Conservation (phyloP, 1,140 invertebrate genomes). For the Meloidogyne chitwoodi region DNA sequence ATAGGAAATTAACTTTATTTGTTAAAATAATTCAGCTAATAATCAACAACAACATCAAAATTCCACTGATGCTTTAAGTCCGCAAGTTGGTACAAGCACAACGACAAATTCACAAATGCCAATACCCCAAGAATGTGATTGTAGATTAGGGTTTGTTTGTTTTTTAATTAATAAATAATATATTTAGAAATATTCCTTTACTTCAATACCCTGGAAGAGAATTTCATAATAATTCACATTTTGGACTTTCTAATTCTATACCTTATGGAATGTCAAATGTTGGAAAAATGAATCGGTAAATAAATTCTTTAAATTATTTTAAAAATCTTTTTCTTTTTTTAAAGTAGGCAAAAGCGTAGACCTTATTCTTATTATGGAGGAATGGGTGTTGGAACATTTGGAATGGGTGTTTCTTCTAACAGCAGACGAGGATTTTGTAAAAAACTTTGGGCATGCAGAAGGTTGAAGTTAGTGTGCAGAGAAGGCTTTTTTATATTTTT, state of each 20-base stretch:
- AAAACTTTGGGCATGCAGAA: neutral
- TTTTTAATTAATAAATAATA: constrained; percentile 10
- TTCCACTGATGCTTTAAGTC: neutral
- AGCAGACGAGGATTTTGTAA: neutral
- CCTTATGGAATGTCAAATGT: neutral
- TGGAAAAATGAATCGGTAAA: constrained; percentile 7
- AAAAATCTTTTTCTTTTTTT: neutral
- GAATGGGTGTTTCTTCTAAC: neutral
- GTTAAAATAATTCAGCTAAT: neutral
- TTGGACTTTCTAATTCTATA: neutral
- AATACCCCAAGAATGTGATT: constrained; percentile 34
- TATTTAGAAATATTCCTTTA: constrained; percentile 7
- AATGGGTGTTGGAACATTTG: constrained; percentile 15
- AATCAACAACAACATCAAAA: neutral
- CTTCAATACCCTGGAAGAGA: neutral
- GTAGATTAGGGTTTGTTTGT: constrained; percentile 7
- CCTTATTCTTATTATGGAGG: constrained; percentile 20
- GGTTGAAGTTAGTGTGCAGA: neutral
- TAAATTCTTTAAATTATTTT: neutral
- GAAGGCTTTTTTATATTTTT: neutral
- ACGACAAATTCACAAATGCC: constrained; percentile 7
- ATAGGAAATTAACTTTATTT: neutral
- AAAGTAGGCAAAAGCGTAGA: constrained; percentile 8
- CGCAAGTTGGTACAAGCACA: neutral
- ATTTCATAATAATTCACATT: neutral